These are phyloP conservation scores for Fragum fragum DNA, from an alignment of 2,888 invertebrate genomes.

Conservation along the genomic window DNA sequence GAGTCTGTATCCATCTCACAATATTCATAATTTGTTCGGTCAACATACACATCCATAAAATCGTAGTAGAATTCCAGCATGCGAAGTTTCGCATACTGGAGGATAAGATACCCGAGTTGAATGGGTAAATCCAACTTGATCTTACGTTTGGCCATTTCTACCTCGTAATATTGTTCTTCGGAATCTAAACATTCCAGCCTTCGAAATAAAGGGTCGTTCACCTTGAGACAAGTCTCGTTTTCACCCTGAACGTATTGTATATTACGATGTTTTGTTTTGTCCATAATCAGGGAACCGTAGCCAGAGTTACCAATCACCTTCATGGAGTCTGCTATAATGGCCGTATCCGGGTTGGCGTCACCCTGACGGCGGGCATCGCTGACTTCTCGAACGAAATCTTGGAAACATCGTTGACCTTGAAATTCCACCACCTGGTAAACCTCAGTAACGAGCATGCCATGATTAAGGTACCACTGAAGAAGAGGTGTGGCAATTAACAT, in stretches of 20 bases:
- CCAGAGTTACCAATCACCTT: slow-evolving; percentile 47
- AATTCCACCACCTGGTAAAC: slow-evolving; percentile 61
- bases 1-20: no score
- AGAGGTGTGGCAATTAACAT: slow-evolving; percentile 57
- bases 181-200: slow-evolving; percentile 44
- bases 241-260: slow-evolving; percentile 50
- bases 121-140: slow-evolving; percentile 62
- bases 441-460: slow-evolving; percentile 54
- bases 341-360: slow-evolving; percentile 29
- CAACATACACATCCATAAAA: slow-evolving; percentile 59
- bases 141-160: slow-evolving; percentile 49
- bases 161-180: slow-evolving; percentile 49
- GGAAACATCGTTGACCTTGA: slow-evolving; percentile 44
- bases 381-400: slow-evolving; percentile 36
- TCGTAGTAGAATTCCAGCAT: slow-evolving; percentile 68
- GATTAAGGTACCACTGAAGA: slow-evolving; percentile 59
- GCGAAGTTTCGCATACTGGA: slow-evolving; percentile 69
- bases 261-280: slow-evolving; percentile 47
- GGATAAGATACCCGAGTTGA: slow-evolving; percentile 66
- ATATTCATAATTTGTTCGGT: slow-evolving; percentile 51
- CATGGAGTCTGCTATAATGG: slow-evolving; percentile 44
- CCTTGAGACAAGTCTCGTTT: slow-evolving; percentile 32
- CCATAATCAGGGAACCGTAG: slow-evolving; percentile 65
- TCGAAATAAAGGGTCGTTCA: slow-evolving; percentile 52
- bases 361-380: slow-evolving; percentile 35